These are phyloP conservation scores for Metopia argyrocephala DNA, from an alignment of 2,888 invertebrate species.

Conservation along the genomic window DNA sequence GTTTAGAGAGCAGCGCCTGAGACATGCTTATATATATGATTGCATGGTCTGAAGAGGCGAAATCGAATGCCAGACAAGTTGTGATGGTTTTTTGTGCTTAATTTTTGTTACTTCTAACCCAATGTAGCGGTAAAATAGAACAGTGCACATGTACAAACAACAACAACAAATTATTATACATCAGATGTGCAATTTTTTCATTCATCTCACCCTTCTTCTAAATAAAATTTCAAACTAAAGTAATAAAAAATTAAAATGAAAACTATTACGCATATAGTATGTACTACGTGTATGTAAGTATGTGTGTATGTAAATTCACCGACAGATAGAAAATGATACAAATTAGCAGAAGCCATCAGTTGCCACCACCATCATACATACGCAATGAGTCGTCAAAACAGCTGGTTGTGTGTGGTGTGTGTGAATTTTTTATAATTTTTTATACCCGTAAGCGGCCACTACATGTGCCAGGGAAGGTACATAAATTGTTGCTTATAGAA, in stretches of 20 bases:
- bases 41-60: too few species aligned
- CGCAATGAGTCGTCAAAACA: slow-evolving; percentile 56
- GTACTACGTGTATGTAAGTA: too few species aligned
- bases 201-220: background rate
- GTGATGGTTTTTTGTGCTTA: too few species aligned
- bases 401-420: slow-evolving; percentile 31
- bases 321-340: background rate
- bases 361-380: slow-evolving; percentile 27
- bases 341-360: background rate
- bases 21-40: too few species aligned
- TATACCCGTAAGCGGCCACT: background rate
- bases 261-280: slow-evolving; percentile 10
- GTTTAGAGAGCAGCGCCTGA: too few species aligned
- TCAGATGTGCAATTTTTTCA: slow-evolving; percentile 40
- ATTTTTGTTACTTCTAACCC: background rate
- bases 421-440: background rate
- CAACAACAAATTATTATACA: slow-evolving; percentile 21
- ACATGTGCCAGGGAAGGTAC: background rate
- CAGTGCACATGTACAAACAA: slow-evolving; percentile 6
- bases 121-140: slow-evolving; percentile 24
- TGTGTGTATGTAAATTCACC: too few species aligned
- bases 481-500: background rate
- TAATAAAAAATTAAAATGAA: slow-evolving; percentile 1
- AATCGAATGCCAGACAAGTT: too few species aligned
- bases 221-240: slow-evolving; percentile 6